A percentile compares a stretch with the other conserved stretches of the same genome.
These are phyloP conservation scores for Automeris io DNA, from an alignment of 2,888 invertebrate genomes.

Conservation along the genomic window DNA sequence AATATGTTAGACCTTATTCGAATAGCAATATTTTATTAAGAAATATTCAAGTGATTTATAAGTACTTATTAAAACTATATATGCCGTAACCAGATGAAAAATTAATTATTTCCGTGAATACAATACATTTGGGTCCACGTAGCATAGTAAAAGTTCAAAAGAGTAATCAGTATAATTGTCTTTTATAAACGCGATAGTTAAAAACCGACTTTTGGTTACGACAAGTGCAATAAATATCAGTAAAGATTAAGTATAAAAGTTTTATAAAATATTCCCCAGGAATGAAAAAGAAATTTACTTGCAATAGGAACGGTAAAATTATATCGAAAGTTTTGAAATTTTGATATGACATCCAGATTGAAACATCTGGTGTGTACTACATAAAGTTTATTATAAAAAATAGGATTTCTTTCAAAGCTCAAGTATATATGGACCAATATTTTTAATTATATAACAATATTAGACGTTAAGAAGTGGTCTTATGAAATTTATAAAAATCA, in stretches of 20 bases:
- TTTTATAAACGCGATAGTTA: not conserved
- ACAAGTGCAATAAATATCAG: slow-evolving; percentile 36
- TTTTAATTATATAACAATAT: slow-evolving; percentile 32
- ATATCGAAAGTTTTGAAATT: slow-evolving; percentile 47
- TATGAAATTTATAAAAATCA: slow-evolving; percentile 14
- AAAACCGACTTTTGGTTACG: slow-evolving; percentile 4
- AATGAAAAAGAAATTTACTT: slow-evolving; percentile 39
- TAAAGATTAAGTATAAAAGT: slow-evolving; percentile 37
- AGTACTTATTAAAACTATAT: slow-evolving; percentile 24
- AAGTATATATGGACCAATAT: slow-evolving; percentile 68
- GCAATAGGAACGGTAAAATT: slow-evolving; percentile 35
- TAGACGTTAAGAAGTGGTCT: slow-evolving; percentile 19
- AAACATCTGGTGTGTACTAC: slow-evolving; percentile 48
- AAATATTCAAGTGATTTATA: slow-evolving; percentile 55
- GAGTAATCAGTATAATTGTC: not conserved
- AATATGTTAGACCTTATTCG: slow-evolving; percentile 59
- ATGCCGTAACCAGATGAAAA: slow-evolving; percentile 11
- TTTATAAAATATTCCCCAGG: slow-evolving; percentile 37
- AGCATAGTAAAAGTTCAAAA: not conserved
- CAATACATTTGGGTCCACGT: too few relatives aligned
- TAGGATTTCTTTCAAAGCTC: slow-evolving; percentile 70
- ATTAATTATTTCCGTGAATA: not conserved
- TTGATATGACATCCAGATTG: slow-evolving; percentile 55
- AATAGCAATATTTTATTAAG: slow-evolving; percentile 54
- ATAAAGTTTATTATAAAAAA: slow-evolving; percentile 70